A percentile compares a stretch with the other conserved stretches of the same genome.
Evolutionary conservation across 2,113 vertebrate species (phyloP).

Genomic region (Bos javanicus): DNA sequence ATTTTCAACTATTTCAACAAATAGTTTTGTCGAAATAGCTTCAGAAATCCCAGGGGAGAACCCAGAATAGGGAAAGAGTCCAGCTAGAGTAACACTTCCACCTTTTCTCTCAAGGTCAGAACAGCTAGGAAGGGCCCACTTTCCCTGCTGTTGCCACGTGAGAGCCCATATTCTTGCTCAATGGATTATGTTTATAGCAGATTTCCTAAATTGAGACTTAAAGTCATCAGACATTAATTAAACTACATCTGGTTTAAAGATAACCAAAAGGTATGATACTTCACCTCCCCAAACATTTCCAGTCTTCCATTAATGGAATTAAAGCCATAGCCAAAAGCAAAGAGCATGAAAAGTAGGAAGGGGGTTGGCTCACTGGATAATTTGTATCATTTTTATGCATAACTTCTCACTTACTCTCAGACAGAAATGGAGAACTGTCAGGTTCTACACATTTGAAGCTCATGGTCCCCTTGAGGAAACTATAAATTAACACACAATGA

Average conservation of each 20-base stretch:
- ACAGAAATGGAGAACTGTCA: conserved; percentile 49
- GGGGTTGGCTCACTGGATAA: conserved; percentile 24
- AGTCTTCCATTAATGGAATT: conserved; percentile 65
- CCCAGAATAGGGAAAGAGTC: background rate
- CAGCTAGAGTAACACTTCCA: background rate
- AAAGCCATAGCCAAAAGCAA: conserved; percentile 56
- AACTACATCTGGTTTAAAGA: conserved; percentile 66
- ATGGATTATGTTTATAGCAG: conserved; percentile 42
- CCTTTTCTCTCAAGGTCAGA: background rate
- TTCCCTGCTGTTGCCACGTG: fast-evolving
- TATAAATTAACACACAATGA: conserved; percentile 75
- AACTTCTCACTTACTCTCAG: conserved; percentile 48
- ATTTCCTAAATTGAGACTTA: conserved; percentile 34
- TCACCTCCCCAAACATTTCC: conserved; percentile 59
- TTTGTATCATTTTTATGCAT: conserved; percentile 46
- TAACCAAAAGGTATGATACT: conserved; percentile 43
- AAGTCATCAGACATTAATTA: conserved; percentile 63
- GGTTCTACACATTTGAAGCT: conserved; percentile 4
- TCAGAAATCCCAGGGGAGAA: background rate
- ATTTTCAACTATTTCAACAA: background rate
- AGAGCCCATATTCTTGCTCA: background rate
- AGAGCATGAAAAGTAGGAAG: conserved; percentile 56
- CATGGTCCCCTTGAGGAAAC: conserved; percentile 51
- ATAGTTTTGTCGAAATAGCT: background rate
- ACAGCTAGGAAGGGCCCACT: background rate